Percentiles rank a stretch among this genome's conserved stretches.
Evolutionary conservation across 2,797 vertebrate species (phyloP).

Genomic region (Pterois miles): DNA sequence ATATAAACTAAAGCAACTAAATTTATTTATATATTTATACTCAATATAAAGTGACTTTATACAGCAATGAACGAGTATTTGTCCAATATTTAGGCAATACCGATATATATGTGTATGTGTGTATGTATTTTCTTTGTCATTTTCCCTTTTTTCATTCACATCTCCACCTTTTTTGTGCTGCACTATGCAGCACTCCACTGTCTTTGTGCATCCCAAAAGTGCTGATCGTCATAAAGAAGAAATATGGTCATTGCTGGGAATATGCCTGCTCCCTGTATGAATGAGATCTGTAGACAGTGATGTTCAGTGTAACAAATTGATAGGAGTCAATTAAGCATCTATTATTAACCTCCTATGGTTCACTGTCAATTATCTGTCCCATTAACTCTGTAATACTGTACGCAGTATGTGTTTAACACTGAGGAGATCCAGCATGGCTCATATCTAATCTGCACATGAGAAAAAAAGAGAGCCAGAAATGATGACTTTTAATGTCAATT

Average conservation of each 20-base stretch:
- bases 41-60: neutral
- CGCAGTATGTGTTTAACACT: constrained; percentile 82
- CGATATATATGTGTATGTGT: neutral
- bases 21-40: too few relatives aligned
- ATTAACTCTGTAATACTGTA: constrained; percentile 87
- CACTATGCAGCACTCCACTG: neutral
- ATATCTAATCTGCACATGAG: constrained; percentile 73
- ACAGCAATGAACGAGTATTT: neutral
- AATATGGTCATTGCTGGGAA: constrained; percentile 47
- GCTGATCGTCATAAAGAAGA: constrained; percentile 43
- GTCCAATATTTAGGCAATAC: neutral
- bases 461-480: constrained; percentile 75
- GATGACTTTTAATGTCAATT: constrained; percentile 80
- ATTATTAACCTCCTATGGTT: constrained; percentile 87
- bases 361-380: constrained; percentile 88
- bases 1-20: too few relatives aligned
- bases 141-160: neutral
- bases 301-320: constrained; percentile 82
- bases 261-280: constrained; percentile 47
- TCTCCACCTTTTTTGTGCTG: neutral
- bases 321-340: constrained; percentile 85
- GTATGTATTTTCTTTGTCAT: neutral
- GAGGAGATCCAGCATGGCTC: constrained; percentile 75
- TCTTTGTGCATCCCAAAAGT: constrained; percentile 37
- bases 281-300: constrained; percentile 67